Percentiles rank a stretch among this genome's conserved stretches.
These are phyloP conservation scores for Campaea margaritaria DNA, from an alignment of 2,888 invertebrate species.

Conservation along the genomic window DNA sequence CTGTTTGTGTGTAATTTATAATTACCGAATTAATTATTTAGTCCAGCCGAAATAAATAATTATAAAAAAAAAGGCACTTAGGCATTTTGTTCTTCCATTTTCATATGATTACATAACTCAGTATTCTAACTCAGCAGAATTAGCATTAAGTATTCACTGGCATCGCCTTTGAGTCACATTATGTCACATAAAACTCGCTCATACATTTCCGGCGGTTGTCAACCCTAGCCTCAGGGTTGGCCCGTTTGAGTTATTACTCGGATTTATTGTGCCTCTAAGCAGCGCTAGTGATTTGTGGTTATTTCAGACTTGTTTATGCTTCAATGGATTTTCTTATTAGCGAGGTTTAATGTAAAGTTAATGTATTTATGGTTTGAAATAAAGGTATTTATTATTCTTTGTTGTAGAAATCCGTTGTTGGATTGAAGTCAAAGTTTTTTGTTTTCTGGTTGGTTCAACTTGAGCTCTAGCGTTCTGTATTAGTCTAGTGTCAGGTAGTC, in stretches of 20 bases:
- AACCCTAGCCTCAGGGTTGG: conserved; percentile 45
- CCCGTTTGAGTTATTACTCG: conserved; percentile 46
- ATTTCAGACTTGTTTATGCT: conserved; percentile 30
- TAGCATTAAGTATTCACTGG: conserved; percentile 48
- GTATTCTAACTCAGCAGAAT: conserved; percentile 12
- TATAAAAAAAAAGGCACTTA: too few species aligned
- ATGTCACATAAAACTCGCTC: conserved; percentile 36
- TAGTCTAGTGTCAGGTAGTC: too few species aligned
- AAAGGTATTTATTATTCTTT: background rate
- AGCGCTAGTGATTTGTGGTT: conserved; percentile 37
- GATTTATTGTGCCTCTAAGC: conserved; percentile 43
- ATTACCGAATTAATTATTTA: too few species aligned
- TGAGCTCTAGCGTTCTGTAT: too few species aligned
- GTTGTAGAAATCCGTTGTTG: conserved; percentile 3
- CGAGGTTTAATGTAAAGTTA: conserved; percentile 14
- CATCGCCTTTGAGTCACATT: conserved; percentile 44
- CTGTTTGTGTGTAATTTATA: too few species aligned
- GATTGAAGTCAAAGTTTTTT: background rate
- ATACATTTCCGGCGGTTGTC: conserved; percentile 32
- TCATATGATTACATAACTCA: background rate
- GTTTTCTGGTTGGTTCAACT: background rate
- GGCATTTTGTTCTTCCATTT: background rate
- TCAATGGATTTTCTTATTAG: conserved; percentile 26
- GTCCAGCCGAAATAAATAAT: too few species aligned
- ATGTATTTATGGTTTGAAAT: conserved; percentile 4